Conservation (phyloP, 37 sponge, comb jelly and placozoan genomes). For the Spongilla lacustris region DNA sequence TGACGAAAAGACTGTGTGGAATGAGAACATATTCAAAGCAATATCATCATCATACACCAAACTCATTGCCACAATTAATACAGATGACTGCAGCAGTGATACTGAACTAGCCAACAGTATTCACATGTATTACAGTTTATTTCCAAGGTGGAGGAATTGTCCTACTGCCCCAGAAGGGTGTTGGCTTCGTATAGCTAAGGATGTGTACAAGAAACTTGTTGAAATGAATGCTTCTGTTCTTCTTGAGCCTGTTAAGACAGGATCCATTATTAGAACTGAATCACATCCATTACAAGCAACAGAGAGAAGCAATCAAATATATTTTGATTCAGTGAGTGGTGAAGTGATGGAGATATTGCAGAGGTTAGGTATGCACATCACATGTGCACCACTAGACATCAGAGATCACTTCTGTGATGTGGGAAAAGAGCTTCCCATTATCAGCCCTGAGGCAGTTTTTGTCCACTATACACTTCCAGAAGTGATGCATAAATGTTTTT, state of each 20-base stretch:
- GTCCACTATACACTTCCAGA: slow-evolving; percentile 14
- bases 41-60: slow-evolving; percentile 69
- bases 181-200: background rate
- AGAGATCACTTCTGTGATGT: slow-evolving; percentile 17
- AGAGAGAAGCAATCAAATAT: background rate
- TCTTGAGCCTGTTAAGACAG: background rate
- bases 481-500: background rate
- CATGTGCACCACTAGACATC: slow-evolving; percentile 25
- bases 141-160: slow-evolving; percentile 18
- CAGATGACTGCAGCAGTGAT: background rate
- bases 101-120: background rate
- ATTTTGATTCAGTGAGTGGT: slow-evolving; percentile 12
- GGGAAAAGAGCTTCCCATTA: slow-evolving; percentile 5
- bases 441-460: slow-evolving; percentile 22
- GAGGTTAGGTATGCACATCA: slow-evolving; percentile 55
- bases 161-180: background rate
- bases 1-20: slow-evolving; percentile 63
- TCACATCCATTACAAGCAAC: background rate
- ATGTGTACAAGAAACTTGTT: slow-evolving; percentile 3
- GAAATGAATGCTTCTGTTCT: background rate
- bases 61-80: slow-evolving; percentile 13
- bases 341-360: slow-evolving; percentile 4
- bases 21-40: slow-evolving; percentile 48
- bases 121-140: slow-evolving; percentile 14
- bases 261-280: background rate